phyloP scores from a whole-genome alignment of 2,797 vertebrate genomes.

The Gallinago solitaria region DNA sequence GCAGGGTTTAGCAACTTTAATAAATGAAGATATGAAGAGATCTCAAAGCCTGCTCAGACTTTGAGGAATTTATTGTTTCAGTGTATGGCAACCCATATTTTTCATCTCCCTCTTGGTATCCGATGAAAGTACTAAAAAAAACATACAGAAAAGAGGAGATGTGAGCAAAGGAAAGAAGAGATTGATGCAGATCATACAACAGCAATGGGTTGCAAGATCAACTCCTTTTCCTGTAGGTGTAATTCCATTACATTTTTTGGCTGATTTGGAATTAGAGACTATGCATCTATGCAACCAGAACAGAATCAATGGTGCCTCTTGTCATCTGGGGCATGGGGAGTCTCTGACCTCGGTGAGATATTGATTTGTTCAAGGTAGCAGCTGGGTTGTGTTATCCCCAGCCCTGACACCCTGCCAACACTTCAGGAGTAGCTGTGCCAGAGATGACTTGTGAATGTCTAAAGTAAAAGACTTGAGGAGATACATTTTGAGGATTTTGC shows the following conservation, averaged over 20 bases:
- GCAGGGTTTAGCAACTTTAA: background rate
- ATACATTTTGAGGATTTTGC: background rate
- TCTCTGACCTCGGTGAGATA: conserved; percentile 5
- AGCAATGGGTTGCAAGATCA: background rate
- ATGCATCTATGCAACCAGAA: background rate
- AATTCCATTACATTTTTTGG: background rate
- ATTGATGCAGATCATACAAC: background rate
- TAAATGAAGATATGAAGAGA: background rate
- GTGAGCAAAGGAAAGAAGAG: background rate
- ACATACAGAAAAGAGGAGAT: background rate
- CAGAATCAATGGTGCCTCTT: background rate
- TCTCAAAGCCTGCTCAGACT: background rate
- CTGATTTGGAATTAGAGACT: background rate
- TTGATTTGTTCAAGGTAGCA: background rate
- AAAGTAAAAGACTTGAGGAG: background rate
- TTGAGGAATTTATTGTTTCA: conserved; percentile 46
- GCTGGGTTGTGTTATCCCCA: background rate
- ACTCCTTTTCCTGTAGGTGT: background rate
- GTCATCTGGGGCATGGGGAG: background rate
- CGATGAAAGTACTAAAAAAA: background rate
- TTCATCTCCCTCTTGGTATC: background rate
- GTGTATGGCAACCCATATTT: background rate
- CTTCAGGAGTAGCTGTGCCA: background rate
- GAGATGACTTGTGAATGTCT: background rate
- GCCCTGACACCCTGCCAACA: background rate